Evolutionary conservation across 2,888 invertebrate genomes (phyloP).

Genomic region (Artemia sinica): DNA sequence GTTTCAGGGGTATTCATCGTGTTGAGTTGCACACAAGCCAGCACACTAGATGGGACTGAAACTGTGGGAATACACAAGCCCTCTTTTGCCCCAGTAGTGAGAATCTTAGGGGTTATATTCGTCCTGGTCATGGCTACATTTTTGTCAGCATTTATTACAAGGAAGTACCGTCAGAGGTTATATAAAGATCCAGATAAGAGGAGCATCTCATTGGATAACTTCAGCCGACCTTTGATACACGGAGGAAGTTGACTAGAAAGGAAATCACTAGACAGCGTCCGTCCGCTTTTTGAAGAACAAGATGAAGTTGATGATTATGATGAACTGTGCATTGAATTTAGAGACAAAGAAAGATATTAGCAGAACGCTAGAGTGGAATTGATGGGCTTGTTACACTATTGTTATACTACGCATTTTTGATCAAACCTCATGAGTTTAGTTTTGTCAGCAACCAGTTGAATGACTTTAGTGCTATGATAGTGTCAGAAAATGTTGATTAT

Average conservation of each 20-base stretch:
- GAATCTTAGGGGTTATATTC: not conserved
- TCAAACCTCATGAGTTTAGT: too few species aligned
- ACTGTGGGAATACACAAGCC: not conserved
- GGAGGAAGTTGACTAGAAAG: not conserved
- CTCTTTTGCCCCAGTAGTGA: slow-evolving; percentile 1
- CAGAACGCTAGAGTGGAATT: too few species aligned
- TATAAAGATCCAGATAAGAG: not conserved
- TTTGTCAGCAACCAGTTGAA: too few species aligned
- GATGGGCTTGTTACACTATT: too few species aligned
- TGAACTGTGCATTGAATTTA: not conserved
- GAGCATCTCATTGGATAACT: not conserved
- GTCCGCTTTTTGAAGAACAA: not conserved
- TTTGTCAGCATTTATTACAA: not conserved
- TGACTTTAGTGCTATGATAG: too few species aligned
- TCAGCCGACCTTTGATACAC: not conserved
- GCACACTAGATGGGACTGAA: not conserved
- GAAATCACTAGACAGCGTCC: not conserved
- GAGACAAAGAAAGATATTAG: too few species aligned
- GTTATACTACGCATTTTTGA: too few species aligned
- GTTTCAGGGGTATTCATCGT: not conserved
- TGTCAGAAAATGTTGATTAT: too few species aligned
- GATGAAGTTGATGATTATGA: slow-evolving; percentile 1
- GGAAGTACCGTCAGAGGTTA: not conserved
- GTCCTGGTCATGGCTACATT: not conserved
- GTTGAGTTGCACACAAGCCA: not conserved